Evolutionary conservation across 1,140 invertebrate species (phyloP).

Genomic region (Cheumatopsyche charites): DNA sequence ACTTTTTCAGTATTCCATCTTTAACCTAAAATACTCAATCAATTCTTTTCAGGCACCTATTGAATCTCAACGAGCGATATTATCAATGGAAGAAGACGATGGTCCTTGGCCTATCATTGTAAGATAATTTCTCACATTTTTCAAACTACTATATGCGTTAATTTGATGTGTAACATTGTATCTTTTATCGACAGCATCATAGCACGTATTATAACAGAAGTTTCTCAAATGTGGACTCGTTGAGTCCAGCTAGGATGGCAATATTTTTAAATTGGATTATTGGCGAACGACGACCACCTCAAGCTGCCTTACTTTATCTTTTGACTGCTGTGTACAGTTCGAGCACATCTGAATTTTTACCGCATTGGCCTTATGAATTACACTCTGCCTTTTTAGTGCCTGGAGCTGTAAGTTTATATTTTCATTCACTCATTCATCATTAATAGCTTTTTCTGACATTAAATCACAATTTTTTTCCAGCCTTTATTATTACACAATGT

Average conservation of each 20-base stretch:
- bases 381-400: constrained; percentile 95
- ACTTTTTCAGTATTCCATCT: background rate
- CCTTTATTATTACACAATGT: constrained; percentile 82
- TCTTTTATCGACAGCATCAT: constrained; percentile 27
- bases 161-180: background rate
- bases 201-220: constrained; percentile 28
- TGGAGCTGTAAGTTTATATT: constrained; percentile 64
- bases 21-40: constrained; percentile 24
- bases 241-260: constrained; percentile 52
- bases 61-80: constrained; percentile 76
- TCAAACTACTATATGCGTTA: background rate
- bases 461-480: constrained; percentile 67
- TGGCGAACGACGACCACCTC: constrained; percentile 53
- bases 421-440: no score
- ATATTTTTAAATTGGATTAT: constrained; percentile 59
- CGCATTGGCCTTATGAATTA: constrained; percentile 97
- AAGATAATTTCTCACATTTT: constrained; percentile 40
- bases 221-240: constrained; percentile 34
- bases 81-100: constrained; percentile 95
- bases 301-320: constrained; percentile 40
- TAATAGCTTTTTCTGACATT: no score
- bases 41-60: constrained; percentile 54
- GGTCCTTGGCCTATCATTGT: constrained; percentile 62
- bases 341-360: constrained; percentile 63
- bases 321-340: constrained; percentile 31